Evolutionary conservation across 2,888 invertebrate species (phyloP).

Genomic region (Ischnura elegans): DNA sequence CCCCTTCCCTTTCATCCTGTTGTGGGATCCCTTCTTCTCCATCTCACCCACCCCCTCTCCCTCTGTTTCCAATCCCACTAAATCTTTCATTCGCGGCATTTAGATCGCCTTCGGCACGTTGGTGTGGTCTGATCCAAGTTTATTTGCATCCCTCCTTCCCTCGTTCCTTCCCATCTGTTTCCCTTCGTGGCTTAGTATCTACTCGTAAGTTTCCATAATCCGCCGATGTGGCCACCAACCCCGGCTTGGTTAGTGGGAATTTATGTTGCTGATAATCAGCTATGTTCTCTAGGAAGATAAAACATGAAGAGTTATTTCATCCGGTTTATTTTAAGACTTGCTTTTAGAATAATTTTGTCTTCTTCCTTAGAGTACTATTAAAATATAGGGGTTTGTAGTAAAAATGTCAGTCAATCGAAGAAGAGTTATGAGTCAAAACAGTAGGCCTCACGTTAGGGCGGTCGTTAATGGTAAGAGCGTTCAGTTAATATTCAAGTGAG

Average conservation of each 20-base stretch:
- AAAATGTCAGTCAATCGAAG: no score
- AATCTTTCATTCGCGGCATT: conserved; percentile 12
- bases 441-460: no score
- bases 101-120: background rate
- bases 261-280: no score
- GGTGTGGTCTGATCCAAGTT: background rate
- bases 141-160: background rate
- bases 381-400: no score
- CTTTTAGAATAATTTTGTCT: no score
- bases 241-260: background rate
- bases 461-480: no score
- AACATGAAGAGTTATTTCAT: no score
- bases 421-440: no score
- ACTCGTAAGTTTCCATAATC: background rate
- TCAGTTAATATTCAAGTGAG: no score
- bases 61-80: background rate
- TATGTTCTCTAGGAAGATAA: no score
- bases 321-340: no score
- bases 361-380: no score
- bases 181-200: background rate
- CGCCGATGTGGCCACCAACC: background rate
- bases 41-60: background rate
- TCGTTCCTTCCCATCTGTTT: background rate
- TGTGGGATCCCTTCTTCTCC: background rate
- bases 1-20: background rate